Evolutionary conservation across 92 coral and sea anemone genomes (phyloP).

Genomic region (Heliopora coerulea): DNA sequence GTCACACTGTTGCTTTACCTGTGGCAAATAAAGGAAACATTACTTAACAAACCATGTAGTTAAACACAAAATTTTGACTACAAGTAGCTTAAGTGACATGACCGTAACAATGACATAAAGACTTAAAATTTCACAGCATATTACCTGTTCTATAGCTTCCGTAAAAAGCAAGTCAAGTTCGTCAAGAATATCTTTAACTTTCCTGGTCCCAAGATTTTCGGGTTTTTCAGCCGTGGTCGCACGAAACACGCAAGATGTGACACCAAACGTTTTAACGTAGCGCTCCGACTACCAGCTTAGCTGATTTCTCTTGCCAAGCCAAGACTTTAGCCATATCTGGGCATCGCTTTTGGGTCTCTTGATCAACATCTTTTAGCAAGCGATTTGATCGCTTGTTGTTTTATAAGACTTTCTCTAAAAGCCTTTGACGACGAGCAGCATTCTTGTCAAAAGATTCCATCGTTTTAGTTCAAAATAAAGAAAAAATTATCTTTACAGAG

Average conservation of each 20-base stretch:
- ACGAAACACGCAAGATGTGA: slow-evolving; percentile 16
- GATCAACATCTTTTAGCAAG: not conserved
- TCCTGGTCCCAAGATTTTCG: not conserved
- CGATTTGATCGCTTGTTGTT: not conserved
- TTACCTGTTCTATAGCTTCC: slow-evolving; percentile 13
- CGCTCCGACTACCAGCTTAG: slow-evolving; percentile 25
- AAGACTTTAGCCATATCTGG: not conserved
- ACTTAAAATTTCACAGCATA: too few species aligned
- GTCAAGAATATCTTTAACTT: not conserved
- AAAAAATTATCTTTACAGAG: too few species aligned
- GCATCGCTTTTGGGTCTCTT: not conserved
- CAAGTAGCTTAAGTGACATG: too few species aligned
- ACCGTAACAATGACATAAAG: too few species aligned
- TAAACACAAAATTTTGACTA: too few species aligned
- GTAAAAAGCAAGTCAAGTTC: not conserved
- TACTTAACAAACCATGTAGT: too few species aligned
- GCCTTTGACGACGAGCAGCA: not conserved
- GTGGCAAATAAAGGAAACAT: too few species aligned
- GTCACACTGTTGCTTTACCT: slow-evolving; percentile 32
- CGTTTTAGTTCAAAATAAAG: too few species aligned
- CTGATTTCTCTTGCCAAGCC: not conserved
- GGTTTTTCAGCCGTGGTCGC: not conserved
- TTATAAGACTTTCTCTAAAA: not conserved
- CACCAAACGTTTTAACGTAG: slow-evolving; percentile 33
- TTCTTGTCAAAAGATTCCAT: not conserved